Evolutionary conservation across 1,140 invertebrate species (phyloP), one percentile per base, ranked within the genome.

Genomic region (Rhopalosiphum padi): DNA sequence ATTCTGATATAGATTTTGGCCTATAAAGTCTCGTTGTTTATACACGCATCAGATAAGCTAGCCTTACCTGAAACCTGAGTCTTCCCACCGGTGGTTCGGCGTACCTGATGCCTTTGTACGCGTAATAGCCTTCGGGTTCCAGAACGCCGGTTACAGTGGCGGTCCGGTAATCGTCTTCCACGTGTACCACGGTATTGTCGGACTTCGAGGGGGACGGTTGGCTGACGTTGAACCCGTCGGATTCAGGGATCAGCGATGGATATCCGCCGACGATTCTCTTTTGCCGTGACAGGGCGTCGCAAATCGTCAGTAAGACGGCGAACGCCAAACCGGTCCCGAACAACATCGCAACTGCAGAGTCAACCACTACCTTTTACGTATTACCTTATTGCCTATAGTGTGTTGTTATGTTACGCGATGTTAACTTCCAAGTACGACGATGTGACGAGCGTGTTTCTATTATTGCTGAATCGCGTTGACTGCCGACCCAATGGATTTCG

Each of bases 61-160:
- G 7, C 22, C 94, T 95, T 96, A 96, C 97, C 95, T 96, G 95
- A 95, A 97, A 98, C 94, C 97, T 95, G 85, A 96, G 95, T 68
- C 95, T 94, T 25, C 96, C 96, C n/a, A 96, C 94, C 4, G 97
- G 97, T 23, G 97, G 96, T 94, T 97, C 95, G 0, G 97, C 97
- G 95, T 97, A 98, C 94, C 97, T 96, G 46, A 98, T 96, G 23
- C 97, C 97, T 93, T 96, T 95, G 94, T 97, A 97, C 18, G 95
- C 95, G 94, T 96, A 97, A 94, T 96, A 96, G 60, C 95, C 95
- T 60, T 94, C 94, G 2, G 93, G 93, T 41, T 94, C 94, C 35
- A 87, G 43, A 8, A 93, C 88, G 0, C 94, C 94, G 6, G n/a
- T 88, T 2, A 95, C 77, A 43, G 60, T 93, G 2, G 94, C 94